Conservation (phyloP, 2,797 vertebrate genomes). For the Tamandua tetradactyla region DNA sequence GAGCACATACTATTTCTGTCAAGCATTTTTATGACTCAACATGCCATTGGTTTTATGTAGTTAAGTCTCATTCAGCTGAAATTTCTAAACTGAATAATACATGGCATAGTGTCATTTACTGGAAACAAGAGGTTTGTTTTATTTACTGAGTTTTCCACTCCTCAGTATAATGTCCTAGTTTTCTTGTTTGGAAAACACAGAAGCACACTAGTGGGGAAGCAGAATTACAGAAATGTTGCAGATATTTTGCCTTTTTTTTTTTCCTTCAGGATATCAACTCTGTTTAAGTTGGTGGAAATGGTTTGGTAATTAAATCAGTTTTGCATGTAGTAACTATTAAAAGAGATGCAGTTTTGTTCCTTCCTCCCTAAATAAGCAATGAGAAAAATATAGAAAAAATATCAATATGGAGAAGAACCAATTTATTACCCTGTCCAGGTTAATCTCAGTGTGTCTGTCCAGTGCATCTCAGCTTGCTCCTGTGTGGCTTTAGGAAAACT, state of each 20-base stretch:
- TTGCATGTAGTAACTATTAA: slow-evolving; percentile 12
- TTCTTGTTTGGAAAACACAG: slow-evolving; percentile 22
- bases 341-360: not conserved
- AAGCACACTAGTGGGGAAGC: slow-evolving; percentile 15
- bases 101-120: slow-evolving; percentile 38
- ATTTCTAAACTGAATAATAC: slow-evolving; percentile 65
- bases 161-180: not conserved
- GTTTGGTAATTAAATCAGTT: not conserved
- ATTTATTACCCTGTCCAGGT: not conserved
- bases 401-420: not conserved
- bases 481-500: not conserved
- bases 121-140: slow-evolving; percentile 17
- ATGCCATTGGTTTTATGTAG: slow-evolving; percentile 49
- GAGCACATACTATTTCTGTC: slow-evolving; percentile 67
- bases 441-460: not conserved
- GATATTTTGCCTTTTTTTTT: not conserved
- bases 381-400: not conserved
- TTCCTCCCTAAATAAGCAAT: slow-evolving; percentile 28
- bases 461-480: not conserved
- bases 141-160: slow-evolving; percentile 28
- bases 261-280: not conserved
- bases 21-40: slow-evolving; percentile 68
- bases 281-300: slow-evolving; percentile 36
- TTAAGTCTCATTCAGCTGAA: slow-evolving; percentile 52
- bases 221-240: not conserved